Percentiles rank a stretch among this genome's conserved stretches.
phyloP scores from a whole-genome alignment of 1,140 invertebrate genomes.

The Bombus soroeensis region DNA sequence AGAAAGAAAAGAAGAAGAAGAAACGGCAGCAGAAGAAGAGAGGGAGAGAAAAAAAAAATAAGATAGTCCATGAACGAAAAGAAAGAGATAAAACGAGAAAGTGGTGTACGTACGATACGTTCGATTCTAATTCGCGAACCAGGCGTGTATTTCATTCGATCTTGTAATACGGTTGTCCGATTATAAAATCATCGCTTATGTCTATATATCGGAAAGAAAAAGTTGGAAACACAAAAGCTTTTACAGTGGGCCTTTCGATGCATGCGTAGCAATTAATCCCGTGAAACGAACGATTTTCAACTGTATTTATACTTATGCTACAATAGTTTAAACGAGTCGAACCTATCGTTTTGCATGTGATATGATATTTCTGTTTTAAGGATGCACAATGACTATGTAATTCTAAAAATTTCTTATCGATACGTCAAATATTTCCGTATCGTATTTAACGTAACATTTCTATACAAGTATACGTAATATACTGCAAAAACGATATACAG shows the following conservation, averaged over 20 bases:
- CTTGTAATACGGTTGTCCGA: neutral
- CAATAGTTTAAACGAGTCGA: conserved; percentile 54
- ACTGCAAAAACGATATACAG: conserved; percentile 45
- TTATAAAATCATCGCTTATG: neutral
- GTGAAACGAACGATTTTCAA: conserved; percentile 38
- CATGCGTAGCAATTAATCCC: conserved; percentile 60
- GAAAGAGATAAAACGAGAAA: neutral
- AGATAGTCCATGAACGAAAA: neutral
- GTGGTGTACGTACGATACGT: neutral
- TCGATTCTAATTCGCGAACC: neutral
- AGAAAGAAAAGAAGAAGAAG: neutral
- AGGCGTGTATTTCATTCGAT: neutral
- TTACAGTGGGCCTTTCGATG: conserved; percentile 65
- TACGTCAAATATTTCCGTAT: conserved; percentile 46
- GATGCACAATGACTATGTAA: conserved; percentile 84
- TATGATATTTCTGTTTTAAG: conserved; percentile 79
- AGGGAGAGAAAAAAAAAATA: neutral
- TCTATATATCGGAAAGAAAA: neutral
- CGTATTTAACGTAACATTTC: conserved; percentile 37
- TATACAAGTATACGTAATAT: neutral
- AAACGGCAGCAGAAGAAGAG: neutral
- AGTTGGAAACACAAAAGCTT: conserved; percentile 41
- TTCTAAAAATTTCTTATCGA: conserved; percentile 73
- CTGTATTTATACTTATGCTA: conserved; percentile 35
- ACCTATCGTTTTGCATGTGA: conserved; percentile 78